These are phyloP conservation scores for Psittacara wagleri DNA, from an alignment of 2,113 vertebrate genomes.

Conservation along the genomic window DNA sequence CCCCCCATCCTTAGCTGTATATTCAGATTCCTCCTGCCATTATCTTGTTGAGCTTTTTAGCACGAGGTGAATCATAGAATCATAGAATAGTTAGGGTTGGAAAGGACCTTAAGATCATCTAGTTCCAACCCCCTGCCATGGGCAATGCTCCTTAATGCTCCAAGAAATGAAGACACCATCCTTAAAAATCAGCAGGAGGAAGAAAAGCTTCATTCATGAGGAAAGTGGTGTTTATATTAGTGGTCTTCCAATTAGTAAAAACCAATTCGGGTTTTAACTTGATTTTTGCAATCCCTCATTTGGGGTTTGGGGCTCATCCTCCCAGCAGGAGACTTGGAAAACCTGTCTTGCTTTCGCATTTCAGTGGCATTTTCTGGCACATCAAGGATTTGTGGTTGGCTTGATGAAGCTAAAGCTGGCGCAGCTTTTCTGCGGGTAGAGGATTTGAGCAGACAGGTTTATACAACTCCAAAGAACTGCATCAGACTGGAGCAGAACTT, in stretches of 20 bases:
- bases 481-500: conserved; percentile 8
- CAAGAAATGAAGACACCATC: neutral
- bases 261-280: neutral
- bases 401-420: conserved; percentile 42
- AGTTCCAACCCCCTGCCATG: too few relatives aligned
- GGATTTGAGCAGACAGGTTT: conserved; percentile 51
- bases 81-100: too few relatives aligned
- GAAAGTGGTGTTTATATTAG: neutral
- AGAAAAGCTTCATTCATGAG: neutral
- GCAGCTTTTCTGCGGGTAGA: conserved; percentile 2
- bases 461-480: conserved; percentile 30
- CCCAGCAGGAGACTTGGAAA: neutral
- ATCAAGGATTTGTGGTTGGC: conserved; percentile 21
- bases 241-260: conserved; percentile 25
- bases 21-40: neutral
- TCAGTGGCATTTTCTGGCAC: neutral
- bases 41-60: neutral
- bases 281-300: neutral
- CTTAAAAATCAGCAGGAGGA: neutral
- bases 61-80: neutral
- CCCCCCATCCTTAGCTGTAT: neutral
- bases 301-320: neutral
- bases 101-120: too few relatives aligned
- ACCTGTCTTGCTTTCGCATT: neutral
- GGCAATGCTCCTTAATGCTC: neutral